Conservation (phyloP, 2,113 vertebrate genomes). For the Daboia siamensis region DNA sequence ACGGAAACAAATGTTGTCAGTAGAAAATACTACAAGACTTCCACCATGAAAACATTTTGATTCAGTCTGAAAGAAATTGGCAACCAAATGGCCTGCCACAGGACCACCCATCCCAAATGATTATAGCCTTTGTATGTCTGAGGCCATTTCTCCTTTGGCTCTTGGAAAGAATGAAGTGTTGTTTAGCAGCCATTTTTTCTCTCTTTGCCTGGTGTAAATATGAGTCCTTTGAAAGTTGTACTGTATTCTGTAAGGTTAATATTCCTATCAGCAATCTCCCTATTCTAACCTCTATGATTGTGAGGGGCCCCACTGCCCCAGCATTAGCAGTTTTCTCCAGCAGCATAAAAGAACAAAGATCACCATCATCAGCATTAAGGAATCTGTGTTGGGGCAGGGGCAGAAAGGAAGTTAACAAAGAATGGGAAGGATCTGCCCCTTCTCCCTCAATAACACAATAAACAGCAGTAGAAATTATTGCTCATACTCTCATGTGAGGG, state of each 20-base stretch:
- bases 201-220: background rate
- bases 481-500: background rate
- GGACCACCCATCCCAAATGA: background rate
- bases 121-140: background rate
- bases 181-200: background rate
- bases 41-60: background rate
- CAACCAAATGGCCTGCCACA: background rate
- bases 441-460: background rate
- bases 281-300: background rate
- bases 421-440: background rate
- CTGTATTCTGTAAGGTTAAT: background rate
- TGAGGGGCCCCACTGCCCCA: background rate
- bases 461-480: background rate
- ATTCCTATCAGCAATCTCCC: background rate
- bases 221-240: background rate
- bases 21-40: background rate
- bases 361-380: background rate
- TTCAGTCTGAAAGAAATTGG: background rate
- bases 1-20: background rate
- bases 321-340: background rate
- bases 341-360: background rate
- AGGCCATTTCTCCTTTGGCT: background rate
- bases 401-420: background rate
- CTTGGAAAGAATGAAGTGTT: background rate
- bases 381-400: background rate